phyloP scores from a whole-genome alignment of 2,888 invertebrate species.

The Watsonalla cultraria region DNA sequence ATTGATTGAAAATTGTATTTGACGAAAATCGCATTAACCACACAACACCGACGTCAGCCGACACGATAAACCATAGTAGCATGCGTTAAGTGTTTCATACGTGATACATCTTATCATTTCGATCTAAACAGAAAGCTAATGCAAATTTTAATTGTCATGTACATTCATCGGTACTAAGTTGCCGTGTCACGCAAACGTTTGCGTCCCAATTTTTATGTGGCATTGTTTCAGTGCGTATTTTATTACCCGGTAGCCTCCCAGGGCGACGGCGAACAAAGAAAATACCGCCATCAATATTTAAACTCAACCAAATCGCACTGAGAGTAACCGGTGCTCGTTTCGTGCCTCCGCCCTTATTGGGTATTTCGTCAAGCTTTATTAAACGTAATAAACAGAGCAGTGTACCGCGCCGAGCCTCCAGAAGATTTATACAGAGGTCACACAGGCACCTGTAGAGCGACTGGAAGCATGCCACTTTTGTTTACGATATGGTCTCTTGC shows the following conservation, averaged over 20 bases:
- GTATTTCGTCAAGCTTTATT: constrained; percentile 55
- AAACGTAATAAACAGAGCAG: constrained; percentile 29
- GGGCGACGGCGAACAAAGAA: constrained; percentile 40
- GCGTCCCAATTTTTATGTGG: constrained; percentile 44
- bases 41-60: too few species aligned
- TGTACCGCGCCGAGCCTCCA: constrained; percentile 5
- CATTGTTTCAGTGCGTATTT: constrained; percentile 51
- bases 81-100: background rate
- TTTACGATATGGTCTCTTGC: too few species aligned
- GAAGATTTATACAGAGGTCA: background rate
- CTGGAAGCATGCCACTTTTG: background rate
- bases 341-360: constrained; percentile 46
- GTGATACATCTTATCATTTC: background rate
- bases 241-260: constrained; percentile 53
- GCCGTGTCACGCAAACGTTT: constrained; percentile 8
- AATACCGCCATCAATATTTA: constrained; percentile 37
- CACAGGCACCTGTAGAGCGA: background rate
- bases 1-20: too few species aligned
- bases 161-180: background rate
- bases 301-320: constrained; percentile 25
- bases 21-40: too few species aligned
- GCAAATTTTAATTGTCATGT: background rate
- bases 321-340: constrained; percentile 29
- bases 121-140: background rate
- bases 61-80: too few species aligned